A percentile compares a stretch with the other conserved stretches of the same genome.
These are phyloP conservation scores for Chelonus insularis DNA, from an alignment of 1,140 invertebrate species.

Conservation along the genomic window DNA sequence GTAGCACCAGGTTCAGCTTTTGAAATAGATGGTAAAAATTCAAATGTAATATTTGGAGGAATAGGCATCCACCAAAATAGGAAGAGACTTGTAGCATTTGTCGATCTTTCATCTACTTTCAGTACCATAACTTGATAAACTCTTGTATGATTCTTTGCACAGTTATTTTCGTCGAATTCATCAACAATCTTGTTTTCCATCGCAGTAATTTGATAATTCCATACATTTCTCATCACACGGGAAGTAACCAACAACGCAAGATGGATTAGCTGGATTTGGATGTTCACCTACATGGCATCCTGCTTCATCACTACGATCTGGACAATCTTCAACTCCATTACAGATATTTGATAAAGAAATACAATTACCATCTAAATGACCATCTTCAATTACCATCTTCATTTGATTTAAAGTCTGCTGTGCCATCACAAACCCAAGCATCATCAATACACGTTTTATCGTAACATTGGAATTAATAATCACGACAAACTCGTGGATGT, in stretches of 20 bases:
- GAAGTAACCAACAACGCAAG: conserved; percentile 65
- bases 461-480: conserved; percentile 75
- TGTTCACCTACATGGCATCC: conserved; percentile 55
- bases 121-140: conserved; percentile 63
- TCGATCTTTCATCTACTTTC: conserved; percentile 58
- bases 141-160: conserved; percentile 56
- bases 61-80: conserved; percentile 64
- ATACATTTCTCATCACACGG: conserved; percentile 68
- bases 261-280: conserved; percentile 48
- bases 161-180: conserved; percentile 72
- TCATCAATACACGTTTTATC: conserved; percentile 74
- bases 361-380: conserved; percentile 72
- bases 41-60: conserved; percentile 53
- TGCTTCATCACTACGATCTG: conserved; percentile 77
- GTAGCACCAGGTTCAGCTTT: conserved; percentile 37
- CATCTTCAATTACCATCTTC: conserved; percentile 83
- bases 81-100: conserved; percentile 58
- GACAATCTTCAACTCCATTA: conserved; percentile 73
- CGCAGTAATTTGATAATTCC: conserved; percentile 64
- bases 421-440: conserved; percentile 78
- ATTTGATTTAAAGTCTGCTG: conserved; percentile 72
- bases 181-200: conserved; percentile 73
- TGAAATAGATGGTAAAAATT: conserved; percentile 67
- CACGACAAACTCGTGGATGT: conserved; percentile 58
- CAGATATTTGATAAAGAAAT: conserved; percentile 67